Conservation (phyloP, 2,888 invertebrate genomes). For the Erannis defoliaria region DNA sequence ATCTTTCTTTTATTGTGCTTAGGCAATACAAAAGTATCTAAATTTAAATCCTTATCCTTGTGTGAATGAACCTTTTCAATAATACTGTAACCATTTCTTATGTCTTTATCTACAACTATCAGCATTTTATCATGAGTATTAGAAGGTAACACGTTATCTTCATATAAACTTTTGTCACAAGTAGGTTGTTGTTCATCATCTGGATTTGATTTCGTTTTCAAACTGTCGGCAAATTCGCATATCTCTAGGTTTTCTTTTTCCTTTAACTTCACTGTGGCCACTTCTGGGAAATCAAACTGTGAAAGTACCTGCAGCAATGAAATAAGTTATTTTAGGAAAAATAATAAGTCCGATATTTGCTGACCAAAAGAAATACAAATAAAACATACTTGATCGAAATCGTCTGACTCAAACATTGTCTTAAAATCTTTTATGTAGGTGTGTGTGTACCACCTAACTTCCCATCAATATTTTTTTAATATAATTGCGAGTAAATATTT, state of each 20-base stretch:
- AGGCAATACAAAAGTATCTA: conserved; percentile 50
- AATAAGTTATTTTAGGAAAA: too few relatives aligned
- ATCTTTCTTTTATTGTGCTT: conserved; percentile 76
- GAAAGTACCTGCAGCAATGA: conserved; percentile 72
- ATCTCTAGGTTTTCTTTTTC: conserved; percentile 8
- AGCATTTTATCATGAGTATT: background rate
- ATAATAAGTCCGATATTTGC: too few relatives aligned
- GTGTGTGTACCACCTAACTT: too few relatives aligned
- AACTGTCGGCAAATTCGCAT: background rate
- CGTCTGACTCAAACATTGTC: conserved; percentile 80
- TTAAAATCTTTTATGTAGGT: background rate
- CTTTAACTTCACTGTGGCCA: conserved; percentile 26
- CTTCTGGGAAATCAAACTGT: conserved; percentile 74
- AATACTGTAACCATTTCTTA: background rate
- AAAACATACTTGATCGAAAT: conserved; percentile 73
- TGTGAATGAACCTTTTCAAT: conserved; percentile 1
- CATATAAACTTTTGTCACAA: background rate
- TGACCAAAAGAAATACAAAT: background rate
- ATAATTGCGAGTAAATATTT: too few relatives aligned
- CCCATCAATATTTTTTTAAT: too few relatives aligned
- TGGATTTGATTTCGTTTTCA: background rate
- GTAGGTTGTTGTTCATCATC: background rate
- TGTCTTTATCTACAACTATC: background rate
- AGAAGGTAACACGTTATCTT: background rate
- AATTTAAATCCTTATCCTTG: conserved; percentile 1